Percentiles rank a stretch among this genome's conserved stretches.
These are phyloP conservation scores for Drosophila aldrichi DNA, from an alignment of 2,888 invertebrate genomes.

Conservation along the genomic window DNA sequence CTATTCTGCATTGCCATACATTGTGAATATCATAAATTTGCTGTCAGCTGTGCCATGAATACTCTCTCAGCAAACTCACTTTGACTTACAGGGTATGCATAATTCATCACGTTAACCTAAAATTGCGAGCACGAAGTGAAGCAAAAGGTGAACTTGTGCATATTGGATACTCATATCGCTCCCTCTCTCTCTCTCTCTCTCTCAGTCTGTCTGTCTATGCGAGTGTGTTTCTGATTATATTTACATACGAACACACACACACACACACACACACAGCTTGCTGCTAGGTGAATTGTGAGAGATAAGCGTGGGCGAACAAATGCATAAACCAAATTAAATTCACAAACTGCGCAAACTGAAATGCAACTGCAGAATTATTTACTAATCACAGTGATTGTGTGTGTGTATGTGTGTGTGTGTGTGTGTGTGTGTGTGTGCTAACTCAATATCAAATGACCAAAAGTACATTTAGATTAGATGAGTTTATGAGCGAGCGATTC, in stretches of 20 bases:
- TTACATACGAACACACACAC: constrained; percentile 42
- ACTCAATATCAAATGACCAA: constrained; percentile 29
- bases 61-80: neutral
- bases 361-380: constrained; percentile 55
- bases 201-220: neutral
- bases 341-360: constrained; percentile 40
- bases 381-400: constrained; percentile 37
- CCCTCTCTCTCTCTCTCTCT: constrained; percentile 1
- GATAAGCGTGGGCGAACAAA: constrained; percentile 36
- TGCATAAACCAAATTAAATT: constrained; percentile 63
- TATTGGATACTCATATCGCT: constrained; percentile 25
- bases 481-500: constrained; percentile 8
- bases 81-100: constrained; percentile 10
- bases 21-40: too few species aligned
- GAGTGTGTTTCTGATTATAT: constrained; percentile 46
- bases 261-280: neutral
- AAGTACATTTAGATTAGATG: constrained; percentile 9
- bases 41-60: neutral
- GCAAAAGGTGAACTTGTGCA: constrained; percentile 49
- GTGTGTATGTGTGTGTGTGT: neutral
- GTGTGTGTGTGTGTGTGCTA: constrained; percentile 27
- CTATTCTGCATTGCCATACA: too few species aligned
- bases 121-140: constrained; percentile 44
- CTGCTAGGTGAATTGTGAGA: constrained; percentile 13
- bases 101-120: constrained; percentile 41